Conservation (phyloP, 30 jellyfish, hydroid and myxozoan genomes). For the Cassiopea xamachana region DNA sequence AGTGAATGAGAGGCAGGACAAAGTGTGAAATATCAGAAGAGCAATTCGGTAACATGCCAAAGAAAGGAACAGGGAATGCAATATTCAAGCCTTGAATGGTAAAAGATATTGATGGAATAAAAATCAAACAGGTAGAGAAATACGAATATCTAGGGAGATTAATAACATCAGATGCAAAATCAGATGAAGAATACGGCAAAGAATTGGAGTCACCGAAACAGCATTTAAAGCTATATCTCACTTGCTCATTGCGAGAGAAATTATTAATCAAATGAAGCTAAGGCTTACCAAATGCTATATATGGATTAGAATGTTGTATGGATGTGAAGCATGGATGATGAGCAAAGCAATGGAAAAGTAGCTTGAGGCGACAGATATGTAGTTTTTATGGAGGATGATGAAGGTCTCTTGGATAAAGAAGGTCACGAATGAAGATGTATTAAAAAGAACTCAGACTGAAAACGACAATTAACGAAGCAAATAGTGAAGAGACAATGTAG, state of each 20-base stretch:
- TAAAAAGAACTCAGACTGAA: slow-evolving; percentile 54
- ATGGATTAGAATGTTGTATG: neutral
- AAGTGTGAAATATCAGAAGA: too few species aligned
- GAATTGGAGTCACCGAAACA: slow-evolving; percentile 37
- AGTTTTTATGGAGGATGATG: slow-evolving; percentile 34
- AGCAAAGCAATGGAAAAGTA: slow-evolving; percentile 25
- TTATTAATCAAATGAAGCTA: slow-evolving; percentile 13
- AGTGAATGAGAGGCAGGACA: too few species aligned
- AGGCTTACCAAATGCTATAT: slow-evolving; percentile 25
- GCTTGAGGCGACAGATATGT: slow-evolving; percentile 41
- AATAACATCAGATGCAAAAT: slow-evolving; percentile 40
- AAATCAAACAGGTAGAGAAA: too few species aligned
- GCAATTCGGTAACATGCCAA: slow-evolving; percentile 3
- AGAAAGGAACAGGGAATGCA: slow-evolving; percentile 2
- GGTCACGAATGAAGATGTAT: slow-evolving; percentile 35
- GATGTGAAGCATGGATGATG: slow-evolving; percentile 35
- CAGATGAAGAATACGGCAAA: slow-evolving; percentile 11
- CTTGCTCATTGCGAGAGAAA: slow-evolving; percentile 38
- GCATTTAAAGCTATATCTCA: slow-evolving; percentile 34
- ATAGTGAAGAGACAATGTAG: slow-evolving; percentile 39
- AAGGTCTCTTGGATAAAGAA: slow-evolving; percentile 37
- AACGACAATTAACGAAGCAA: slow-evolving; percentile 43
- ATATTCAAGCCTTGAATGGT: slow-evolving; percentile 4
- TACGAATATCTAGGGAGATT: slow-evolving; percentile 18
- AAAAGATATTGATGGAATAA: slow-evolving; percentile 42